phyloP scores from a whole-genome alignment of 2,113 vertebrate genomes.

The Ginglymostoma cirratum region DNA sequence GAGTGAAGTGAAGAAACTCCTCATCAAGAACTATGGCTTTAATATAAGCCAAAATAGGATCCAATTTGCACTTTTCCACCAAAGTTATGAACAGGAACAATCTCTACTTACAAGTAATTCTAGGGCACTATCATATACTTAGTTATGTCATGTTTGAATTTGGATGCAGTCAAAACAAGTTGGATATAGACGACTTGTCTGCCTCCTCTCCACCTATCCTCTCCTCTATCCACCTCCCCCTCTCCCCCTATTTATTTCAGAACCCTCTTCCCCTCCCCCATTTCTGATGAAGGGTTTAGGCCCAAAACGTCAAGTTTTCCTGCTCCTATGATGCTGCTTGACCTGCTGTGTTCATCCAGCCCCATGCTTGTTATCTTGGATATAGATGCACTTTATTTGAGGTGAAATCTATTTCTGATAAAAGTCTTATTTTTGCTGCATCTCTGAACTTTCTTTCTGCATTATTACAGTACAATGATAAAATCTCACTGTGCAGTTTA shows the following conservation, averaged over 20 bases:
- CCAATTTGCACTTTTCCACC: background rate
- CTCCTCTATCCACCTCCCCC: too few relatives aligned
- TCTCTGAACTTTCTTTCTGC: background rate
- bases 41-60: background rate
- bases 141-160: background rate
- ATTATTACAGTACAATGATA: background rate
- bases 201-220: too few relatives aligned
- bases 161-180: background rate
- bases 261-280: too few relatives aligned
- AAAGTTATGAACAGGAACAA: background rate
- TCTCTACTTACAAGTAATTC: background rate
- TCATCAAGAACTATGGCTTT: background rate
- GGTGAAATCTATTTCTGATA: background rate
- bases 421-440: background rate
- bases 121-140: background rate
- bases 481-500: background rate
- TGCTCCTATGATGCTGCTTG: too few relatives aligned
- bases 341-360: too few relatives aligned
- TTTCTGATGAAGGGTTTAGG: too few relatives aligned
- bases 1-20: background rate
- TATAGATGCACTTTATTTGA: background rate
- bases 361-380: too few relatives aligned
- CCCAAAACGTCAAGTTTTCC: too few relatives aligned
- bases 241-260: too few relatives aligned
- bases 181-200: too few relatives aligned